Evolutionary conservation across 2,888 invertebrate genomes (phyloP).

Genomic region (Agrypnus murinus): DNA sequence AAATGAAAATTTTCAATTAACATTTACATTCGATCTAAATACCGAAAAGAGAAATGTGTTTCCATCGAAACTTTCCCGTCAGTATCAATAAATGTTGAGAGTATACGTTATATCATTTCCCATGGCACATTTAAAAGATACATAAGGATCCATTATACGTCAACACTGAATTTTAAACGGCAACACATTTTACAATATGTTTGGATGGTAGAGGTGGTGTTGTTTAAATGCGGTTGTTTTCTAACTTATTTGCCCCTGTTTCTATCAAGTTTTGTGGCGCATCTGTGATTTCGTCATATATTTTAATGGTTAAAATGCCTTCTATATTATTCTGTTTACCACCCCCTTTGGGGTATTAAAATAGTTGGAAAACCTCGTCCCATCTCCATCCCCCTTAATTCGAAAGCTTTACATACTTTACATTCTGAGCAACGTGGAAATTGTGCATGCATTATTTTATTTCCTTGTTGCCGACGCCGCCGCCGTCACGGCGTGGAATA

Average conservation of each 20-base stretch:
- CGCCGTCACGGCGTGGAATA: too few relatives aligned
- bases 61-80: too few relatives aligned
- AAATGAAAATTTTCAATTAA: too few relatives aligned
- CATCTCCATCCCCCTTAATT: slow-evolving; percentile 48
- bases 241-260: too few relatives aligned
- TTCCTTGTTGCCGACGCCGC: background rate
- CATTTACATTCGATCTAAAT: too few relatives aligned
- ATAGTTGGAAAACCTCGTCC: slow-evolving; percentile 52
- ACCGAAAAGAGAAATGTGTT: too few relatives aligned
- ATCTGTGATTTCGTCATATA: slow-evolving; percentile 45
- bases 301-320: slow-evolving; percentile 44
- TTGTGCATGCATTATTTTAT: slow-evolving; percentile 30
- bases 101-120: too few relatives aligned
- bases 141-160: background rate
- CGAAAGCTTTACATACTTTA: slow-evolving; percentile 43
- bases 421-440: slow-evolving; percentile 36
- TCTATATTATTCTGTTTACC: slow-evolving; percentile 41
- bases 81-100: too few relatives aligned
- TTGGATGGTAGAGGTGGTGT: too few relatives aligned
- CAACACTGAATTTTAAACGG: slow-evolving; percentile 15
- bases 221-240: too few relatives aligned
- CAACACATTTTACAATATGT: slow-evolving; percentile 14
- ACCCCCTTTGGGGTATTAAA: slow-evolving; percentile 46
- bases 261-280: slow-evolving; percentile 27
- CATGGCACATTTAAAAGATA: too few relatives aligned